Conservation (phyloP, 2,888 invertebrate genomes). For the Amphipyra tragopoginis region DNA sequence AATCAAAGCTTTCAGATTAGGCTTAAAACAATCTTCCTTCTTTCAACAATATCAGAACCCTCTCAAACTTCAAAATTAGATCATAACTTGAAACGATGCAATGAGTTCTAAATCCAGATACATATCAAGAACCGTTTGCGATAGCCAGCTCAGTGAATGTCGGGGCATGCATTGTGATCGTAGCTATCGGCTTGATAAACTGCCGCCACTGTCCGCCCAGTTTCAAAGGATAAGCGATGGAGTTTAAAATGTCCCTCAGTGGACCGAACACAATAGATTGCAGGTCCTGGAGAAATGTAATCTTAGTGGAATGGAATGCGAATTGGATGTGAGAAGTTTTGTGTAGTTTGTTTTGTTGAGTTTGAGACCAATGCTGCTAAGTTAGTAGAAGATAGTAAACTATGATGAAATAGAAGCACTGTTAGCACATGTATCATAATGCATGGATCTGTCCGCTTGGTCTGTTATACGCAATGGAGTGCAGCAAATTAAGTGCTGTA, state of each 20-base stretch:
- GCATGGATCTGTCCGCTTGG: too few relatives aligned
- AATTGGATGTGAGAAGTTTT: slow-evolving; percentile 25
- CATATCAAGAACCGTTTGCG: slow-evolving; percentile 52
- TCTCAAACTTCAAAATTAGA: slow-evolving; percentile 7
- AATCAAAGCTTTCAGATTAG: too few relatives aligned
- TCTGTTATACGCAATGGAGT: too few relatives aligned
- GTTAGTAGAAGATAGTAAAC: not conserved
- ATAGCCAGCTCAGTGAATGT: slow-evolving; percentile 48
- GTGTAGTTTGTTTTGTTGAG: slow-evolving; percentile 8
- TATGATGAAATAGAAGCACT: too few relatives aligned
- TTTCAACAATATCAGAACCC: too few relatives aligned
- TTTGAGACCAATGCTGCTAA: not conserved
- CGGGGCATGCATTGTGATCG: slow-evolving; percentile 62
- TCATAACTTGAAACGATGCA: slow-evolving; percentile 29
- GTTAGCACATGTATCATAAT: too few relatives aligned
- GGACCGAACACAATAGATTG: slow-evolving; percentile 66
- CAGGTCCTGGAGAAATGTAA: slow-evolving; percentile 38
- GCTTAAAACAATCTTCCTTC: too few relatives aligned
- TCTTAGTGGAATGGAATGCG: slow-evolving; percentile 41
- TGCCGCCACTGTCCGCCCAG: slow-evolving; percentile 77
- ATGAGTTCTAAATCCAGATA: slow-evolving; percentile 39
- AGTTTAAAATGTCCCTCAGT: slow-evolving; percentile 80
- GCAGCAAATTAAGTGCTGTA: too few relatives aligned
- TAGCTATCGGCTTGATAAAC: slow-evolving; percentile 78
- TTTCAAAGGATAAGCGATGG: slow-evolving; percentile 77